Percentiles rank a stretch among this genome's conserved stretches.
phyloP scores from a whole-genome alignment of 2,797 vertebrate genomes.

The Tapirus indicus region DNA sequence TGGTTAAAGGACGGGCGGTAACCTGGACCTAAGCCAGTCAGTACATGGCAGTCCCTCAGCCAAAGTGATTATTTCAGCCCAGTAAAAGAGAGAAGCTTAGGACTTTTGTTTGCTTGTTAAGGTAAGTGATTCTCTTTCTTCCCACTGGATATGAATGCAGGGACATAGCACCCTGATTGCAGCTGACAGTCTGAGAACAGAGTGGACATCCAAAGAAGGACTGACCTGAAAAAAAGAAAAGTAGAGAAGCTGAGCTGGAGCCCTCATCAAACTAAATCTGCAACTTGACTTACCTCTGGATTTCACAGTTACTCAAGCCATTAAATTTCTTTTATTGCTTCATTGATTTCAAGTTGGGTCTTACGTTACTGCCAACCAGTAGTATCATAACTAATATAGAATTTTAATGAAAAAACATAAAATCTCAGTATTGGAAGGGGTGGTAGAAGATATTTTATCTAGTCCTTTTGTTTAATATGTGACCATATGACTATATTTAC shows the following conservation, averaged over 20 bases:
- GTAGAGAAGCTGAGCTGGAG: not conserved
- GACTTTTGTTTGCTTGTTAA: constrained; percentile 18
- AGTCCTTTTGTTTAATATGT: not conserved
- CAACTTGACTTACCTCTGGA: not conserved
- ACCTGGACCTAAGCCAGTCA: not conserved
- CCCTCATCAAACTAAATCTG: not conserved
- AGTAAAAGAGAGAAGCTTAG: not conserved
- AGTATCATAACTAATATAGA: not conserved
- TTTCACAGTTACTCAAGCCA: not conserved
- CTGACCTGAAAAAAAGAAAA: not conserved
- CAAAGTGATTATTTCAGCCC: not conserved
- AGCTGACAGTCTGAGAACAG: not conserved
- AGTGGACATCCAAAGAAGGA: not conserved
- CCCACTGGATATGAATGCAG: not conserved
- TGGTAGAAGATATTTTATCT: not conserved
- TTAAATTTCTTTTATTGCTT: not conserved
- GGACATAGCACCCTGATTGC: not conserved
- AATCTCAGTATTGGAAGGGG: not conserved
- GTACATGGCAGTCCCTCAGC: not conserved
- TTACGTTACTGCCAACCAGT: not conserved
- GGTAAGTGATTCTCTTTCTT: not conserved
- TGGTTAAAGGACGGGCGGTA: not conserved
- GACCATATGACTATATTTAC: not conserved
- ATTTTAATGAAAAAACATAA: not conserved
- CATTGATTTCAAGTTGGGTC: constrained; percentile 16